Base-by-base conservation (phyloP, 1,140 invertebrate genomes). In the Melitaea cinxia region DNA sequence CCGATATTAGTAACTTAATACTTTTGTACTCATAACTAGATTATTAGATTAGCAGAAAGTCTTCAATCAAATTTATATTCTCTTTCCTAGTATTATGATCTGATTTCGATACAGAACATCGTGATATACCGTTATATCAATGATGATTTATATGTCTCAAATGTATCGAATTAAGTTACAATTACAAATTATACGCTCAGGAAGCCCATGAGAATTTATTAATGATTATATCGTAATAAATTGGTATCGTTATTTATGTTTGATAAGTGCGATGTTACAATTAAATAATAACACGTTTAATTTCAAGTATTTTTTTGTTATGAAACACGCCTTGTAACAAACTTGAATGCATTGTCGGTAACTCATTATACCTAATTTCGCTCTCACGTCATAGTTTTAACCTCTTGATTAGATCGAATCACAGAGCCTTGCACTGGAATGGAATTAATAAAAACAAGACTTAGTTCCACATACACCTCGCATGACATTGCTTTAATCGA, bases 391-490 rank as follows among this genome's bases (percentile, higher is more conserved):
- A 58, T 42, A 47, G 12, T 17, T 53, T 19, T 26, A 26, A 54
- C 47, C 33, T 58, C 49, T 56, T 49, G 55, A 49, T 42, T 26
- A 65, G 60, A 39, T 64, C 61, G 42, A 26, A 54, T 17, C 49
- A 54, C 42, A 52, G 49, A 61, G 7, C 66, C 66, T 69, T 72
- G 66, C 54, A 65, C 62, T 65, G 62, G 65, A 62, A 72, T 69
- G 35, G 55, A 65, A 65, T n/a, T n/a, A n/a, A n/a, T 50, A 55
- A 54, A 61, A 64, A 61, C 45, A 21, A 42, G 39, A 19, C 17
- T 47, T 28, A 33, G 49, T 62, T 62, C 49, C 59, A 67, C 56
- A 65, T 39, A 58, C 65, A 53, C 42, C 39, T 60, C 49, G 33
- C 59, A 65, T 62, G 58, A 53, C 65, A 65, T 68, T 64, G 65